Base-by-base conservation (phyloP, 1,140 invertebrate species). In the Calliphora vicina region DNA sequence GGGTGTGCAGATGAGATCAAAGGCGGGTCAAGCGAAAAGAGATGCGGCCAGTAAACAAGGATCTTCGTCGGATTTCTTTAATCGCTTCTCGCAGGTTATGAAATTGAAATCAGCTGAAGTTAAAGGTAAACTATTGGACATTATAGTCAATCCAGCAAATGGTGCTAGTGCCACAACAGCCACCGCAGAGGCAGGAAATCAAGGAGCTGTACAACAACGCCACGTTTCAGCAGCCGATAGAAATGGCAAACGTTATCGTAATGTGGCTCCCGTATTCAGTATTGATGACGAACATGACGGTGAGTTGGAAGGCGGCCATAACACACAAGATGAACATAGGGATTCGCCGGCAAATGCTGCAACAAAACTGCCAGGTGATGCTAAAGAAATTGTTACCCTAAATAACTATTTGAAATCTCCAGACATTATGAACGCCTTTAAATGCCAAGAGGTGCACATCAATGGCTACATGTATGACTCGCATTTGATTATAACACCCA, bases 101-200 rank as follows among this genome's bases (percentile, higher is more conserved):
- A 97, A 95, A 91, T 93, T 94, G n/a, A 98, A 98, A 91, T 96
- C 96, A 35, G 95, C 96, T 82, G 97, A 97, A 91, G 95, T 99
- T 27, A 99, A 97, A 89, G 97, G 95, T 17, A 98, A 97, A 92
- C 90, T 99, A 73, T 95, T 97, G 71, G 97, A 98, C 91, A 98
- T 98, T 87, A 98, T 99, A 85, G 95, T 96, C 0, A 97, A 97
- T 93, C 96, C 96, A 26, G 94, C 93, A 86, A 85, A 86, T 20
- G 87, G 87, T 76, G 85, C 85, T 45, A 83, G 82, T 42, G 29
- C 35, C n/a, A 12, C 74, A 15, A 35, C 84, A 1, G 27, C 50
- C 5, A 45, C 5, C 43, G 61, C 45, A 8, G 78, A 84, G 82
- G 57, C 6, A n/a, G 23, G 10, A 27, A 67, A n/a, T 15, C 83